Conservation (phyloP, 2,888 invertebrate species). For the Synergus umbraculus region DNA sequence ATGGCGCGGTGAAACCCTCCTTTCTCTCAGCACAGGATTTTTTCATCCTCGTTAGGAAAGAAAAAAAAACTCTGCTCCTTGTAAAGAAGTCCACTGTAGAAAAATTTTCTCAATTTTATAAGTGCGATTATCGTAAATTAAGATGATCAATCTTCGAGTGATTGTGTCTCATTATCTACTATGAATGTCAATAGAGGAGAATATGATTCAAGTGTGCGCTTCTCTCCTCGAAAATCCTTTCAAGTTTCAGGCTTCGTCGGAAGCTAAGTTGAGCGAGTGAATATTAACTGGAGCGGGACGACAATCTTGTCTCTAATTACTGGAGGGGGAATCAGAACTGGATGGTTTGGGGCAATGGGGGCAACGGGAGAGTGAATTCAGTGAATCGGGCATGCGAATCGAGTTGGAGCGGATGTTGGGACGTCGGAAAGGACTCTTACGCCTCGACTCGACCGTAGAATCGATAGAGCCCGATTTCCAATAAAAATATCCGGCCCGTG, state of each 20-base stretch:
- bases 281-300: constrained; percentile 58
- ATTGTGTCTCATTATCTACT: constrained; percentile 9
- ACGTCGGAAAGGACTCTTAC: constrained; percentile 53
- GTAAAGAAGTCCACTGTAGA: background rate
- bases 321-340: constrained; percentile 45
- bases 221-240: constrained; percentile 42
- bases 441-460: constrained; percentile 58
- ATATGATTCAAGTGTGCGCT: constrained; percentile 14
- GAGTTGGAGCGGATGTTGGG: constrained; percentile 43
- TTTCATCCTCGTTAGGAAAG: constrained; percentile 52
- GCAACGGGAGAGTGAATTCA: constrained; percentile 1
- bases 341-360: constrained; percentile 41
- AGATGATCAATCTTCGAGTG: background rate
- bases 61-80: constrained; percentile 42
- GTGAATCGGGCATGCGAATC: constrained; percentile 27
- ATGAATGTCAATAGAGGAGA: constrained; percentile 20
- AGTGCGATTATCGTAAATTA: background rate
- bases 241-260: constrained; percentile 48
- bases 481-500: constrained; percentile 58
- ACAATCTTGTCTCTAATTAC: constrained; percentile 58
- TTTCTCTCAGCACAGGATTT: constrained; percentile 52
- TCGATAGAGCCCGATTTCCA: constrained; percentile 62
- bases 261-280: constrained; percentile 53
- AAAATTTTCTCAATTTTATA: background rate
- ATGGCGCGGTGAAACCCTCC: constrained; percentile 54